Evolutionary conservation across 2,888 invertebrate genomes (phyloP), one percentile per base, ranked within the genome.

Genomic region (Megamerina dolium): DNA sequence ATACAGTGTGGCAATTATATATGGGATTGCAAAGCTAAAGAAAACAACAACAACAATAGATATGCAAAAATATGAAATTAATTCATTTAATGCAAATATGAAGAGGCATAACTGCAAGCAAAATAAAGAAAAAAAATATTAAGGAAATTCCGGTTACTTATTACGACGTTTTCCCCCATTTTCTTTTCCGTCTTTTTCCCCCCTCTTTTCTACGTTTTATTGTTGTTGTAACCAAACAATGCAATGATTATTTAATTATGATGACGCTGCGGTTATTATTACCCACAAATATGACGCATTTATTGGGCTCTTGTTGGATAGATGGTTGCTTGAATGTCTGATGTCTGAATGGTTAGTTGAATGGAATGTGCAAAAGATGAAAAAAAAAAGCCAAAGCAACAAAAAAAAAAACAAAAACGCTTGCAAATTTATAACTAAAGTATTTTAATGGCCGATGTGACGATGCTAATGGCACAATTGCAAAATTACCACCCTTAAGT

Each of bases 361-460:
- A n/a, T n/a, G n/a, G 2, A 14, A 40, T 26, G 20, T 5, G 6
- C 9, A 37, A 19, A 36, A 39, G 46, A 45, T 34, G 26, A 32
- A 49, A 30, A 38, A 49, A 56, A 49, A 60, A 39, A 10, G 6
- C n/a, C 16, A 38, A 21, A 16, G n/a, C 26, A 37, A 37, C 18
- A 26, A 49, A 48, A 43, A 45, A 48, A 52, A 37, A 43, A 50
- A 61, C 56, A 57, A 53, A 55, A 56, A 55, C 60, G 64, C 58
- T 64, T 59, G 61, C 63, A 52, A 62, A 62, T 66, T 57, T 54
- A 60, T 63, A 63, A 63, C 66, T 66, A 66, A 63, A 63, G 57
- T 48, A 63, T 64, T 63, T 63, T 62, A 66, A 62, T 63, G 63
- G 63, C 60, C 59, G 59, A 56, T 58, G 58, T 60, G 53, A n/a